Percentiles rank a stretch among this genome's conserved stretches.
These are phyloP conservation scores for Steinernema khuongi DNA, from an alignment of 1,140 invertebrate genomes.

Conservation along the genomic window DNA sequence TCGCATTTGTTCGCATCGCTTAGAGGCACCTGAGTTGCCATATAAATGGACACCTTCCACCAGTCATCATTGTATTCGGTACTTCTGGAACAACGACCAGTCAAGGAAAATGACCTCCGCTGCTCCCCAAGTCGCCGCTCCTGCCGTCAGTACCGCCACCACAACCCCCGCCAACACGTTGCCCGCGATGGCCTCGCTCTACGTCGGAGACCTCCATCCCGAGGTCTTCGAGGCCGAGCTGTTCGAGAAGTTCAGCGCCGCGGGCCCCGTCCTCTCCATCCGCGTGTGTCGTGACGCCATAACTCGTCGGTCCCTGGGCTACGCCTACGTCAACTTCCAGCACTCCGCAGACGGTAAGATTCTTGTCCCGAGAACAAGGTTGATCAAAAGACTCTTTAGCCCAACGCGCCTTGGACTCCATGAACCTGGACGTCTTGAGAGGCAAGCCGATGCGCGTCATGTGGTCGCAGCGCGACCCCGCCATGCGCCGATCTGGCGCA, in stretches of 20 bases:
- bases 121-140: constrained; percentile 11
- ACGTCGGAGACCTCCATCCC: constrained; percentile 94
- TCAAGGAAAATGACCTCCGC: not conserved
- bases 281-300: constrained; percentile 96
- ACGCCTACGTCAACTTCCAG: constrained; percentile 99
- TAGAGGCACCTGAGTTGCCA: no score
- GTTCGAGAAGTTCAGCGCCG: constrained; percentile 97
- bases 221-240: constrained; percentile 98
- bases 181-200: constrained; percentile 74
- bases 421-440: constrained; percentile 98
- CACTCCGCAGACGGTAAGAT: constrained; percentile 77
- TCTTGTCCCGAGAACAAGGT: not conserved
- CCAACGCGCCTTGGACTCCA: constrained; percentile 94
- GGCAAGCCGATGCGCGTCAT: constrained; percentile 97
- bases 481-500: constrained; percentile 91
- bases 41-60: no score
- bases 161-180: constrained; percentile 25
- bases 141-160: no score
- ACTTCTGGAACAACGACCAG: no score
- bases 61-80: no score
- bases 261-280: constrained; percentile 94
- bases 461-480: constrained; percentile 98
- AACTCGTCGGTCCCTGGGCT: constrained; percentile 90
- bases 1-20: no score
- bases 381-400: constrained; percentile 66